Base-by-base conservation (phyloP, 35 echinoderm and acorn worm genomes). In the Stichopus chloronotus region DNA sequence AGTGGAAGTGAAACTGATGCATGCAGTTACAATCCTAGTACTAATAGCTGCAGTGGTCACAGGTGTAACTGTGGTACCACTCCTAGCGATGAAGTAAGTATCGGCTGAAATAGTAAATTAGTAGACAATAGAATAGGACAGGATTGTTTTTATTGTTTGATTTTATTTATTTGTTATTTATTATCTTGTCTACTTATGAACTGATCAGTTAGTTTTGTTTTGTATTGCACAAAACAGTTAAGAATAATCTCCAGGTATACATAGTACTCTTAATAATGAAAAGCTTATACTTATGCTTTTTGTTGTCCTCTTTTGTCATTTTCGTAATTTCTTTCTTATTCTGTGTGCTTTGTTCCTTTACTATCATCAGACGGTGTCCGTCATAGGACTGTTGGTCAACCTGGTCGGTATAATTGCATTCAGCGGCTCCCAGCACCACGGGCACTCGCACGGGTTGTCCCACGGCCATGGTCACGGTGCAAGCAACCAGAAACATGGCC, bases 371-470 rank as follows among this genome's bases (percentile, higher is more conserved):
- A 98, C 97, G 54, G 97, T 98, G 5, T 98, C 97, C 23, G 87
- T 98, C 13, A 91, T 90, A 90, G 97, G 97, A 20, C 91, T 98
- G 14, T 74, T 94, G 20, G 97, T 98, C 87, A 98, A 98, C 58
- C 79, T 98, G 17, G 91, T 98, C 72, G 97, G 97, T 53, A 98
- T 98, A 74, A 87, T 98, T 78, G 97, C 93, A 58, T 98, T 98
- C 61, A 90, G 94, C 76, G 83, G 86, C 14, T 78, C 93, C 8
- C 87, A 88, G 57, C 54, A 86, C 55, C 93, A 94, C 63, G 93
- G 76, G 58, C 93, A 94, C 52, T 76, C 69, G 21, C 93, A 94
- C 53, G 78, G 78, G 55, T 59, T 83, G 21, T 69, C 77, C 0
- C 80, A 87, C 24, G 5, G 79, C 19, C 92, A 93, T n/a, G 9